Percentiles rank a stretch among this genome's conserved stretches.
These are phyloP conservation scores for Eudasyphora cyanicolor DNA, from an alignment of 2,888 invertebrate species.

Conservation along the genomic window DNA sequence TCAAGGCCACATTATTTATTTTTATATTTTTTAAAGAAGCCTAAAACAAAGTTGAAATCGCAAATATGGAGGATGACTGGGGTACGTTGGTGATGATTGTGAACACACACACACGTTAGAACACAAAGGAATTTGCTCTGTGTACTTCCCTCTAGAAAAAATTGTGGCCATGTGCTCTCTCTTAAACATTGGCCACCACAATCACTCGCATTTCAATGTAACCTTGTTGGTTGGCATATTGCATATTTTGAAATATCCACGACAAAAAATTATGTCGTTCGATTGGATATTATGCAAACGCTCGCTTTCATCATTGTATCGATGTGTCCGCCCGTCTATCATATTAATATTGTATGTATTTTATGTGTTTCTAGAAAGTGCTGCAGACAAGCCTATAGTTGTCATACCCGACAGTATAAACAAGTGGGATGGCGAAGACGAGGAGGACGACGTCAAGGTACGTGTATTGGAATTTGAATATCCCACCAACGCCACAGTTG, in stretches of 20 bases:
- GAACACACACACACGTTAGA: not conserved
- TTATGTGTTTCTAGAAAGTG: constrained; percentile 73
- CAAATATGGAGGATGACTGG: constrained; percentile 86
- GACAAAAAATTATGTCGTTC: constrained; percentile 1
- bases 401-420: constrained; percentile 84
- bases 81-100: constrained; percentile 80
- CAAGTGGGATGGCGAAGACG: constrained; percentile 94
- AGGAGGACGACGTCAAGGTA: constrained; percentile 92
- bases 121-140: constrained; percentile 43
- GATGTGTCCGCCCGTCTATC: no score
- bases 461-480: constrained; percentile 49
- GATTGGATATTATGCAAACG: constrained; percentile 47
- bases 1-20: not conserved
- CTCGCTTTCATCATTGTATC: not conserved
- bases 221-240: constrained; percentile 24
- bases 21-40: not conserved
- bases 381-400: constrained; percentile 83
- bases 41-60: constrained; percentile 46
- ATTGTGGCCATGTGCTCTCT: constrained; percentile 51
- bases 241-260: constrained; percentile 10
- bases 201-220: constrained; percentile 20
- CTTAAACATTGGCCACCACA: constrained; percentile 30
- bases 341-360: constrained; percentile 36
- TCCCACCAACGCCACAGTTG: constrained; percentile 10
- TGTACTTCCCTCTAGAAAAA: constrained; percentile 23